Base-by-base conservation (phyloP, 2,888 invertebrate genomes). In the Brachynemurus nebulosus region DNA sequence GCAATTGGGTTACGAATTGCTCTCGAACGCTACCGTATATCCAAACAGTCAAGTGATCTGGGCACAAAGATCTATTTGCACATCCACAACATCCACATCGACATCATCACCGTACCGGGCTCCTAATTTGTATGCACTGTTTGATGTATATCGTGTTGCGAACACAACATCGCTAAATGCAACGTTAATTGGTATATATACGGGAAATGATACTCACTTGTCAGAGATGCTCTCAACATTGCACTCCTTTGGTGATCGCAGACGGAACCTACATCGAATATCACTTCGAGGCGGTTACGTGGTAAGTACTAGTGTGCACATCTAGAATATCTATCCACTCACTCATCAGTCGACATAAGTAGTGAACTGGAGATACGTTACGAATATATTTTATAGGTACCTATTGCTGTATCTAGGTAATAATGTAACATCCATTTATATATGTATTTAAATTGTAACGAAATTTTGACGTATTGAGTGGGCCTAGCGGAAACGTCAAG, bases 21-120 rank as follows among this genome's bases (percentile, higher is more conserved):
- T 42, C 6, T 35, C 34, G 9, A 35, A 42, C 16, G 34, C 42
- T 5, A 16, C 12, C 14, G 35, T 42, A 34, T 42, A 35, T 34
- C 42, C 42, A 42, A 42, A 42, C 19, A 42, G 42, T 23, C 42
- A 42, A 18, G 21, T 42, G 12, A 16, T 25, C 17, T 42, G 42
- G 42, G 35, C 35, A 20, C 42, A 42, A 35, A 19, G 17, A 2
- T 12, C 7, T 19, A 14, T 14, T 37, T 37, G 37, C 12, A 37
- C 16, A 12, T 30, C 30, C 2, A 11, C 6, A n/a, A n/a, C n/a
- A n/a, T n/a, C n/a, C n/a, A n/a, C n/a, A n/a, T n/a, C n/a, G n/a
- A n/a, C n/a, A n/a, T n/a, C n/a, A n/a, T n/a, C n/a, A n/a, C n/a
- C n/a, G n/a, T n/a, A n/a, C n/a, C 4, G 14, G 4, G 30, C 14